Percentiles rank a stretch among this genome's conserved stretches.
Evolutionary conservation across 2,797 vertebrate species (phyloP).

Genomic region (Hydrophis major): DNA sequence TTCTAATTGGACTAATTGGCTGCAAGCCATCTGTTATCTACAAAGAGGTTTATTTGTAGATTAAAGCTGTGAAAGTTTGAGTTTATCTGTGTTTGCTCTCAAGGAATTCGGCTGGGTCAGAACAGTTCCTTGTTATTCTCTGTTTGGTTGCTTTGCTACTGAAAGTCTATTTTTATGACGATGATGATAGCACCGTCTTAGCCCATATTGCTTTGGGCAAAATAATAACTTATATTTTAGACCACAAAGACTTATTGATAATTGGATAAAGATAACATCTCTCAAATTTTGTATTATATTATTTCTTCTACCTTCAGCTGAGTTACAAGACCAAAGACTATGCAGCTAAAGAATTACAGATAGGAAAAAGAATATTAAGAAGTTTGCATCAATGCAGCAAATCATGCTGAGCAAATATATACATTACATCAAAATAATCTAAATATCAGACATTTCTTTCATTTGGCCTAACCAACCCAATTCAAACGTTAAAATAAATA

Average conservation of each 20-base stretch:
- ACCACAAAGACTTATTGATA: background rate
- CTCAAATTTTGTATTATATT: background rate
- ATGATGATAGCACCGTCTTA: background rate
- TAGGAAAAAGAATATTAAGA: background rate
- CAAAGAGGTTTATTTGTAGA: too few relatives aligned
- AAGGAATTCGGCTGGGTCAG: background rate
- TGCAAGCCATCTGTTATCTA: too few relatives aligned
- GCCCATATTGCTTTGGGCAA: background rate
- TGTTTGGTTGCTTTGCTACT: background rate
- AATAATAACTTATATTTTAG: background rate
- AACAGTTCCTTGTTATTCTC: background rate
- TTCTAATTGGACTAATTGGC: too few relatives aligned
- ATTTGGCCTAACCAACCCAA: background rate
- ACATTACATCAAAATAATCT: background rate
- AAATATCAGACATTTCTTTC: background rate
- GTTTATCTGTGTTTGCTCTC: too few relatives aligned
- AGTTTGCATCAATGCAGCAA: background rate
- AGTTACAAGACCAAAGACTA: too few relatives aligned
- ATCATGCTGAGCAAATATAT: background rate
- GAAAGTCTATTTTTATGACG: background rate
- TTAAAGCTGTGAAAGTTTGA: too few relatives aligned
- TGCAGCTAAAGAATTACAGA: background rate
- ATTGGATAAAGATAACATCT: background rate
- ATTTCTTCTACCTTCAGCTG: background rate
- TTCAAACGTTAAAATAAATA: background rate